A percentile compares a stretch with the other conserved stretches of the same genome.
These are phyloP conservation scores for Leptoclinus maculatus DNA, from an alignment of 2,797 vertebrate species.

Conservation along the genomic window DNA sequence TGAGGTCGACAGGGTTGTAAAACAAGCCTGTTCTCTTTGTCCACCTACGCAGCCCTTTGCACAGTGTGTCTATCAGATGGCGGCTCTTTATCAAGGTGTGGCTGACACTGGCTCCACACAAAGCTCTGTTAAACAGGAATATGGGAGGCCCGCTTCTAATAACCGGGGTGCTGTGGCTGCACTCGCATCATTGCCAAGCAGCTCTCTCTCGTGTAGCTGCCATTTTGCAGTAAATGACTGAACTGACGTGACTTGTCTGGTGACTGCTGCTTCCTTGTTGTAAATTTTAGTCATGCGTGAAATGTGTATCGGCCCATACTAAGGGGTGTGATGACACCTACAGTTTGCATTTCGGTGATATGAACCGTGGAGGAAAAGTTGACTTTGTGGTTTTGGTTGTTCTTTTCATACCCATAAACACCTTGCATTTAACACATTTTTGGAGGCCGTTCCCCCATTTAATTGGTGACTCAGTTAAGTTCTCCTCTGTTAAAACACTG, in stretches of 20 bases:
- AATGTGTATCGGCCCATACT: not conserved
- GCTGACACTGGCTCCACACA: slow-evolving; percentile 76
- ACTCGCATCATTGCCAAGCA: slow-evolving; percentile 6
- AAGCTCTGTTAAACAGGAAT: slow-evolving; percentile 67
- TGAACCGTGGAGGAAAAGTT: not conserved
- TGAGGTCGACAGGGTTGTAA: slow-evolving; percentile 80
- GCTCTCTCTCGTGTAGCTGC: slow-evolving; percentile 11
- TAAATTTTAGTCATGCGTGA: not conserved
- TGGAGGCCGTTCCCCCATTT: not conserved
- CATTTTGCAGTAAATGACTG: slow-evolving; percentile 24
- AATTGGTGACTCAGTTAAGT: not conserved
- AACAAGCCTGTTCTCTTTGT: slow-evolving; percentile 86
- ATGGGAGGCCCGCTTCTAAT: slow-evolving; percentile 43
- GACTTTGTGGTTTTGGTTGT: not conserved
- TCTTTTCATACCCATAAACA: not conserved
- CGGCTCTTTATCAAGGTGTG: slow-evolving; percentile 83
- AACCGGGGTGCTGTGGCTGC: slow-evolving; percentile 39
- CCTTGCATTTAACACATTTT: not conserved
- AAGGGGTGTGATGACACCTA: not conserved
- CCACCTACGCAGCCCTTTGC: slow-evolving; percentile 79
- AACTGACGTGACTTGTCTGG: not conserved
- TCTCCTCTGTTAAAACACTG: not conserved
- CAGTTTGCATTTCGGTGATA: slow-evolving; percentile 2
- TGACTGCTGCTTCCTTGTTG: not conserved
- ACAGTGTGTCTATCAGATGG: slow-evolving; percentile 82